Evolutionary conservation across 2,888 invertebrate genomes (phyloP), one percentile per base, ranked within the genome.

Genomic region (Ochlodes sylvanus): DNA sequence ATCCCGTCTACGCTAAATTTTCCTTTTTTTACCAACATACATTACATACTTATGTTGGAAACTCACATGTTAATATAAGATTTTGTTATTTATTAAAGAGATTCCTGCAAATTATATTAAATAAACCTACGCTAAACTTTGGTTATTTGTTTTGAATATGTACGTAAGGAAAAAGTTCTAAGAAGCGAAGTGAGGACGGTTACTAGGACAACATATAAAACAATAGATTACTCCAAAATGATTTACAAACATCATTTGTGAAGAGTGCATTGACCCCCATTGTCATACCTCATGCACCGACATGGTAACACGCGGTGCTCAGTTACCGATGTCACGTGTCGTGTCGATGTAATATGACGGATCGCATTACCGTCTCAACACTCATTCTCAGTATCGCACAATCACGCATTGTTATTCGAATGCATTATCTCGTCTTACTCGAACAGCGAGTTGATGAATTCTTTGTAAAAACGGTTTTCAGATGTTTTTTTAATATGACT

Each of bases 371-470:
- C 38, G 34, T 71, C 72, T 71, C 71, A 70, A 54, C 68, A 75
- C 76, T 73, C 75, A 71, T 81, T 80, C 81, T 74, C 65, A 65
- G 76, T 76, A 79, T 47, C 41, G 63, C n/a, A 61, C 57, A 41
- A 47, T 64, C 38, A 38, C 21, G 56, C 10, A 64, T 63, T 64
- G 64, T 64, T 56, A 56, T 57, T 32, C 42, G 42, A 63, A 32
- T 50, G 50, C 50, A 50, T 17, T 19, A 19, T 50, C 50, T 50
- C 50, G 19, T 2, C 19, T 50, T 50, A 50, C 50, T 19, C 50
- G 50, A 50, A 19, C 50, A 21, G 50, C 50, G 50, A 50, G 50
- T 17, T 50, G 10, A 50, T 19, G 19, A 17, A 50, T 50, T 50
- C 50, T n/a, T 19, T 21, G 50, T 19, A 50, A 12, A 50, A 19